phyloP scores from a whole-genome alignment of 2,888 invertebrate genomes.

The Tiphia femorata region DNA sequence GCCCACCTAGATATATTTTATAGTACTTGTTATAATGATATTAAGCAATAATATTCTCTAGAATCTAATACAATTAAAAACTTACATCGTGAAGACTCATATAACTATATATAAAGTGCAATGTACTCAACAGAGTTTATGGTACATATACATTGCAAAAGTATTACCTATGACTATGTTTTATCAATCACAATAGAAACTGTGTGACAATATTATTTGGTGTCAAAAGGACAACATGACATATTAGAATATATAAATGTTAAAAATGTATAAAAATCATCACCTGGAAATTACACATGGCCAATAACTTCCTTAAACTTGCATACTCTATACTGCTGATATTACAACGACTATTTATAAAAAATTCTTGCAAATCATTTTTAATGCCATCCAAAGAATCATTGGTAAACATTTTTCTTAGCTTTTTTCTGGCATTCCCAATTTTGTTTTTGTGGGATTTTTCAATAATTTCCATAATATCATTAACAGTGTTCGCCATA shows the following conservation, averaged over 20 bases:
- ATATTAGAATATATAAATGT: neutral
- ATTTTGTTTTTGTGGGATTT: neutral
- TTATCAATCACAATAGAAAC: no score
- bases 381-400: conserved; percentile 22
- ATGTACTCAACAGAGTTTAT: no score
- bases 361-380: conserved; percentile 25
- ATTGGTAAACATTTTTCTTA: conserved; percentile 28
- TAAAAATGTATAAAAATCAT: neutral
- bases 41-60: no score
- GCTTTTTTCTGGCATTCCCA: conserved; percentile 73
- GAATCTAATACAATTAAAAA: no score
- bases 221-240: neutral
- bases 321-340: conserved; percentile 49
- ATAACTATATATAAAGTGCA: neutral
- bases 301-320: conserved; percentile 54
- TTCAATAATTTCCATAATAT: neutral
- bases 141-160: no score
- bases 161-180: no score
- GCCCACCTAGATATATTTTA: conserved; percentile 19
- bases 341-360: conserved; percentile 20
- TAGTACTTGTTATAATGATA: neutral
- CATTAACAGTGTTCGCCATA: neutral
- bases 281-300: conserved; percentile 49
- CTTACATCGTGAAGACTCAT: no score
- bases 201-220: no score